These are phyloP conservation scores for Pseudochirops cupreus DNA, from an alignment of 2,797 vertebrate species.

Conservation along the genomic window DNA sequence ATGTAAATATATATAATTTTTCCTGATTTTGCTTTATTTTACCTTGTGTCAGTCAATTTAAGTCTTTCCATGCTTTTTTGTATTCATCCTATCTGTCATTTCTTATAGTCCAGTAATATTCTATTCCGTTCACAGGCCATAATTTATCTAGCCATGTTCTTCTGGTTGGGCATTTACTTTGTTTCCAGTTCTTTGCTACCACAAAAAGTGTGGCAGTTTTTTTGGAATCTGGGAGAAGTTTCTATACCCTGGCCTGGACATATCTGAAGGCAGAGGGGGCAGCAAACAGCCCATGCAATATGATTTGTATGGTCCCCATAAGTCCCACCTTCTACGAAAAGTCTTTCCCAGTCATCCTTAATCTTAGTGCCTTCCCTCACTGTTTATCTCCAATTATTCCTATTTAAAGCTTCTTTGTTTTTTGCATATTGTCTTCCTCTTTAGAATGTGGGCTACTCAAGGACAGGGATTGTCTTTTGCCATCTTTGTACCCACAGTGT, in stretches of 20 bases:
- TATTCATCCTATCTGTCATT: neutral
- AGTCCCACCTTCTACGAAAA: too few relatives aligned
- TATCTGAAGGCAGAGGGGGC: too few relatives aligned
- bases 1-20: neutral
- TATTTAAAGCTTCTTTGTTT: too few relatives aligned
- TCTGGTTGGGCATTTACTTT: neutral
- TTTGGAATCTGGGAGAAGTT: neutral
- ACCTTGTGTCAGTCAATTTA: neutral
- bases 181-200: neutral
- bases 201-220: neutral
- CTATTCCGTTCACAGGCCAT: neutral
- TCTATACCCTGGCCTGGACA: neutral
- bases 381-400: too few relatives aligned
- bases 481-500: too few relatives aligned
- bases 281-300: neutral
- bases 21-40: neutral
- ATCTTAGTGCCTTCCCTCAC: too few relatives aligned
- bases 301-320: too few relatives aligned
- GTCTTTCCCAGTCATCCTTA: too few relatives aligned
- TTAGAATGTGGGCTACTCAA: too few relatives aligned
- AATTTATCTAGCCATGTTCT: neutral
- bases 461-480: too few relatives aligned
- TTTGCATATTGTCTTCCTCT: too few relatives aligned
- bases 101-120: neutral
- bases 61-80: neutral